Evolutionary conservation across 2,888 invertebrate species (phyloP).

Genomic region (Oegoconia quadripuncta): DNA sequence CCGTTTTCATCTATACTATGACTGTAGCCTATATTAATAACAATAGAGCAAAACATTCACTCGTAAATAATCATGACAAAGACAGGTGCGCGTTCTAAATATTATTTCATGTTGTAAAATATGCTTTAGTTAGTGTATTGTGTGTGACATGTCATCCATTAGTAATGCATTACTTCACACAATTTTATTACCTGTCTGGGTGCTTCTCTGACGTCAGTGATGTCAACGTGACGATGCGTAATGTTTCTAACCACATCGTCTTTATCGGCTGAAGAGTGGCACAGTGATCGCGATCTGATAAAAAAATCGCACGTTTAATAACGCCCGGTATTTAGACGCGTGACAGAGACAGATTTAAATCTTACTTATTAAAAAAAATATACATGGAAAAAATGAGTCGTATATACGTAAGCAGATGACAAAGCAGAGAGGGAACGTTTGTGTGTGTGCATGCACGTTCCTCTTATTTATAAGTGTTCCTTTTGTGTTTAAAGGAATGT

Average conservation of each 20-base stretch:
- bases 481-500: too few species aligned
- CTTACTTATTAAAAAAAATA: background rate
- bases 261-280: slow-evolving; percentile 38
- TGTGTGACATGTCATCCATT: too few species aligned
- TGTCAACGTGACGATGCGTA: slow-evolving; percentile 48
- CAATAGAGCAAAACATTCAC: too few species aligned
- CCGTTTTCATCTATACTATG: too few species aligned
- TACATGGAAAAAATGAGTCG: background rate
- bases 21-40: too few species aligned
- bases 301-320: slow-evolving; percentile 30
- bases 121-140: too few species aligned
- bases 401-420: background rate
- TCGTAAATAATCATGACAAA: too few species aligned
- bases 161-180: background rate
- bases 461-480: too few species aligned
- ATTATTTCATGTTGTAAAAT: too few species aligned
- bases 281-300: slow-evolving; percentile 51
- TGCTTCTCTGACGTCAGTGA: slow-evolving; percentile 54
- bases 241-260: slow-evolving; percentile 41
- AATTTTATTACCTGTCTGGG: slow-evolving; percentile 47
- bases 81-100: too few species aligned
- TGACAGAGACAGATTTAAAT: slow-evolving; percentile 21
- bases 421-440: background rate
- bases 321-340: too few species aligned
- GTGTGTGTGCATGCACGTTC: too few species aligned